Conservation (phyloP, 2,113 vertebrate species). For the Macaca nemestrina region DNA sequence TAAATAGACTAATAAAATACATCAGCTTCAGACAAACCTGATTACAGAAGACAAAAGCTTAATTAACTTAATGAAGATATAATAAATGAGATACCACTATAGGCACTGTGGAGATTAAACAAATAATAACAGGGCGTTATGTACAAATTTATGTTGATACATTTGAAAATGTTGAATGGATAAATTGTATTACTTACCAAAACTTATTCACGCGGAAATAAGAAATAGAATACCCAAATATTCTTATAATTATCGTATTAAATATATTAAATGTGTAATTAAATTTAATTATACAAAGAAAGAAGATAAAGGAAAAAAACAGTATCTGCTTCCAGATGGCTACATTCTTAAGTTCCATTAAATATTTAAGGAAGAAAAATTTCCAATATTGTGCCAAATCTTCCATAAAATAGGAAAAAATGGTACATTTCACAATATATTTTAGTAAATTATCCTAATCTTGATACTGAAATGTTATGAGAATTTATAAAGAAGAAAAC, state of each 20-base stretch:
- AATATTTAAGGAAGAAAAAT: not conserved
- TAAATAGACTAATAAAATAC: not conserved
- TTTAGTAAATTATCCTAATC: not conserved
- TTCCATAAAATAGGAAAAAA: not conserved
- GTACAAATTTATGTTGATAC: not conserved
- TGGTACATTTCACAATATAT: not conserved
- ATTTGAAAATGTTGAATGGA: not conserved
- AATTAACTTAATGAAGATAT: not conserved
- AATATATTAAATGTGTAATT: not conserved
- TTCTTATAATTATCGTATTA: not conserved
- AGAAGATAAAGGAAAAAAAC: not conserved
- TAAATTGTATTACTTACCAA: not conserved
- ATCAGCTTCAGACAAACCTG: not conserved
- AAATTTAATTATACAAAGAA: not conserved
- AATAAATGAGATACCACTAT: not conserved
- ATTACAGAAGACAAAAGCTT: not conserved
- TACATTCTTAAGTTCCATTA: not conserved
- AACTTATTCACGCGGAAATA: not conserved
- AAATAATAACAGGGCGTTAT: not conserved
- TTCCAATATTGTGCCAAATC: not conserved
- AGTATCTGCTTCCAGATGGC: accelerated
- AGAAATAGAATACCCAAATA: not conserved
- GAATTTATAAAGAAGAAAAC: not conserved
- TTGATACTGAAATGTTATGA: not conserved
- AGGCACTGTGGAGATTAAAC: not conserved